Evolutionary conservation across 2,113 vertebrate species (phyloP), one percentile per base, ranked within the genome.

Genomic region (Paracanthobrama guichenoti): DNA sequence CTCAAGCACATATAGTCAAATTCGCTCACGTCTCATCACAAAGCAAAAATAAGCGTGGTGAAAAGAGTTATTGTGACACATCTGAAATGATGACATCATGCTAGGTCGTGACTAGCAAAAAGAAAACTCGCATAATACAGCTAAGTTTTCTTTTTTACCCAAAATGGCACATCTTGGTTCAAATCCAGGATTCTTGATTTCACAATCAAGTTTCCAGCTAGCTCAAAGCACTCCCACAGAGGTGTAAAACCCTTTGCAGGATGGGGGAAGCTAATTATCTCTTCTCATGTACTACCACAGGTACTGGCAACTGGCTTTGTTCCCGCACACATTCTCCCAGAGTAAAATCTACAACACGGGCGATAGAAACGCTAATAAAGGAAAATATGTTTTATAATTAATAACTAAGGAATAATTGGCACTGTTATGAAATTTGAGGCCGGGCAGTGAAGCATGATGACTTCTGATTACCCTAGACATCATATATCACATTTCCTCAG

Each of bases 401-500:
- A 77, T 84, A 84, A 77, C 82, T 5, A 28, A 77, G 82, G 73
- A 77, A 66, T 84, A 77, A 66, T 62, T 64, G 60, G 74, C 46
- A 77, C 42, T 42, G 64, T 69, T 57, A 79, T 85, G 46, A 79
- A 85, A 72, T 71, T 24, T n/a, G 50, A 64, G 50, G 35, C 83
- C 24, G 2, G 35, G 46, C 48, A 59, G 76, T 44, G 59, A 71
- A 60, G 53, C 73, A 31, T 69, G 67, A 69, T 69, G 28, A 46
- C 64, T 85, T 85, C 53, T 85, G 75, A 85, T 85, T 79, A 85
- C 83, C 76, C 73, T 66, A 79, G 75, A 59, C 76, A 67, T 71
- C 62, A 16, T 78, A 67, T 57, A 67, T 84, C 83, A 79, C 75
- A 76, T 79, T 79, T 79, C 77, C 83, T 66, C 83, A 39, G 60